Base-by-base conservation (phyloP, 2,888 invertebrate genomes). In the Sphaeridia pumilis region DNA sequence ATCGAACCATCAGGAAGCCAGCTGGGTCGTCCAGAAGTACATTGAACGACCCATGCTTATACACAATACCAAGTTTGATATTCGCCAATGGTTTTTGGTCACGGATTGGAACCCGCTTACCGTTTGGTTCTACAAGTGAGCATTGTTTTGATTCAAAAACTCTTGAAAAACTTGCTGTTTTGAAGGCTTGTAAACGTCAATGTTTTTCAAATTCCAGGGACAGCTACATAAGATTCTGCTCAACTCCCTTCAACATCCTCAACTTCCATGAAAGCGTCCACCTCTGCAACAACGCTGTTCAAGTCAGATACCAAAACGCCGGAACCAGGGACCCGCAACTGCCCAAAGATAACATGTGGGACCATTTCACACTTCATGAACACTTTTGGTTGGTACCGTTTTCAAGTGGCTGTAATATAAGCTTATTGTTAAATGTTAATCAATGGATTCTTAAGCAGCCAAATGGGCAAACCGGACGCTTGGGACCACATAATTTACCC, bases 51-150 rank as follows among this genome's bases (percentile, higher is more conserved):
- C 93, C 0, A 73, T 93, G 49, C 79, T 90, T 45, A 82, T 93
- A 60, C 84, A 90, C 72, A 78, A 85, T 66, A 90, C 90, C 1
- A 93, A 93, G 73, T 93, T 93, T 69, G 93, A 93, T 71, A 92
- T 93, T 64, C 78, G 93, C 4, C 93, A 93, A 71, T 93, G 93
- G 93, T 92, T 93, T 72, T 73, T 93, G 58, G 83, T 93, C 25
- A 89, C 92, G 0, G 86, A 83, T 69, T 85, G 87, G 67, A 87
- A 89, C 68, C 93, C 93, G 0, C 72, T 93, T 31, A 85, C 87
- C 0, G 80, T 93, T 56, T 93, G 90, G 88, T 82, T 92, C 75
- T 93, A 92, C 74, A 84, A 84, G 84, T 84, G 75, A 70, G 68
- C 47, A 52, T 50, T 2, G 7, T 12, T 25, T 12, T 22, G 22